A percentile compares a stretch with the other conserved stretches of the same genome.
These are phyloP conservation scores for Clinocottus analis DNA, from an alignment of 2,113 vertebrate species.

Conservation along the genomic window DNA sequence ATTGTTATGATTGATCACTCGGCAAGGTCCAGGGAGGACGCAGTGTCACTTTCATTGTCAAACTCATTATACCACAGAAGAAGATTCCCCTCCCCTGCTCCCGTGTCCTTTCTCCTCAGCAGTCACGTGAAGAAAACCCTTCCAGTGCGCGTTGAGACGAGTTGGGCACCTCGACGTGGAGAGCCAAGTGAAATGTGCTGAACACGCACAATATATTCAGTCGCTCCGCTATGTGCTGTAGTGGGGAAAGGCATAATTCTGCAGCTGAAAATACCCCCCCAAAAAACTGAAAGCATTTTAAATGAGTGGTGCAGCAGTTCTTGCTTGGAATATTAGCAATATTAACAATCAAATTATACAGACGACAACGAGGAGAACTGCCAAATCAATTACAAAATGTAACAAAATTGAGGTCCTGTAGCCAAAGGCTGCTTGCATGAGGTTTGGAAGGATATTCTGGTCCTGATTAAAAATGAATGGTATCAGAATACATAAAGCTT, in stretches of 20 bases:
- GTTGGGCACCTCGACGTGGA: conserved; percentile 33
- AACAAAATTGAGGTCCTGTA: conserved; percentile 58
- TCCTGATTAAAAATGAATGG: conserved; percentile 84
- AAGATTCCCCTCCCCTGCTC: conserved; percentile 58
- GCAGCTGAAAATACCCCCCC: conserved; percentile 24
- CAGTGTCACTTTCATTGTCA: conserved; percentile 82
- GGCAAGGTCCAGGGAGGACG: conserved; percentile 76
- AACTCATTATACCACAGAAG: conserved; percentile 79
- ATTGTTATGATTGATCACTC: conserved; percentile 83
- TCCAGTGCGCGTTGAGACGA: conserved; percentile 35
- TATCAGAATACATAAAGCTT: conserved; percentile 82
- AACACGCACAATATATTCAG: conserved; percentile 55
- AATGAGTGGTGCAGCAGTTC: conserved; percentile 26
- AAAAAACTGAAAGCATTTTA: conserved; percentile 24
- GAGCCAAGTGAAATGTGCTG: conserved; percentile 65
- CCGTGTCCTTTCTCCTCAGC: conserved; percentile 63
- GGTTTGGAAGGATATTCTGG: conserved; percentile 75
- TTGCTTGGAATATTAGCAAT: conserved; percentile 41
- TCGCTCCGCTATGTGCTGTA: conserved; percentile 19
- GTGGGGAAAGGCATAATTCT: conserved; percentile 45
- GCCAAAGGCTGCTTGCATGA: conserved; percentile 62
- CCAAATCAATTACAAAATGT: conserved; percentile 71
- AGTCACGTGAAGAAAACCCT: conserved; percentile 57
- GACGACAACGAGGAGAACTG: conserved; percentile 49
- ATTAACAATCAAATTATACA: conserved; percentile 51